Evolutionary conservation across 2,797 vertebrate genomes (phyloP), one percentile per base, ranked within the genome.

Genomic region (Clarias laeviceps): DNA sequence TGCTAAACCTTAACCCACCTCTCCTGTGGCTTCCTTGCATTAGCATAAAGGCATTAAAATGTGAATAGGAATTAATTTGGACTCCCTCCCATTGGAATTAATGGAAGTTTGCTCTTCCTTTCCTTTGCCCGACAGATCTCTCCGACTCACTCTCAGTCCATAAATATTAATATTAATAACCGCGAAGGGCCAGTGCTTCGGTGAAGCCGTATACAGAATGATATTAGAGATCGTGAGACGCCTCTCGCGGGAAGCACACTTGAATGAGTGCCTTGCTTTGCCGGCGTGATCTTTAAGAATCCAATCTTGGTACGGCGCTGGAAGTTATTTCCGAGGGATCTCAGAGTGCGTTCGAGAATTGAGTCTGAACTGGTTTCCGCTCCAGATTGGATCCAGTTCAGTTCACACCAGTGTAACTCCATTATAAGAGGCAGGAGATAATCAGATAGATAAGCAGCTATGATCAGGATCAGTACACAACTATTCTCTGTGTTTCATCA

Each of bases 91-190:
- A 93, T 95, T 95, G 95, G 94, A 95, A 95, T 96, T 95, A 96
- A 96, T 96, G 95, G 94, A 94, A 95, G 95, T 96, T 96, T 95
- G 94, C 95, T 94, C 94, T 95, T 94, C 95, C 91, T 82, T 89
- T 90, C 93, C 92, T 80, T 65, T 90, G 93, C 93, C 94, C 92
- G 93, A 93, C 88, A 92, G 92, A 92, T 92, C 83, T 91, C 85
- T 77, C 89, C 82, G 81, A 82, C 87, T 85, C 86, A 82, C 66
- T 84, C 84, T 84, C 94, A 95, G 94, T 95, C 95, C 95, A 95
- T 95, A 95, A 95, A 95, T 96, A 96, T 96, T 96, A 95, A 96
- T 96, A 96, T 96, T 96, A 96, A 96, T 96, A 86, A 94, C 90
- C 85, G 91, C 93, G 92, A 83, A 95, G 95, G 94, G 94, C 93